phyloP scores from a whole-genome alignment of 1,140 invertebrate species.

The Thaumetopoea pityocampa region DNA sequence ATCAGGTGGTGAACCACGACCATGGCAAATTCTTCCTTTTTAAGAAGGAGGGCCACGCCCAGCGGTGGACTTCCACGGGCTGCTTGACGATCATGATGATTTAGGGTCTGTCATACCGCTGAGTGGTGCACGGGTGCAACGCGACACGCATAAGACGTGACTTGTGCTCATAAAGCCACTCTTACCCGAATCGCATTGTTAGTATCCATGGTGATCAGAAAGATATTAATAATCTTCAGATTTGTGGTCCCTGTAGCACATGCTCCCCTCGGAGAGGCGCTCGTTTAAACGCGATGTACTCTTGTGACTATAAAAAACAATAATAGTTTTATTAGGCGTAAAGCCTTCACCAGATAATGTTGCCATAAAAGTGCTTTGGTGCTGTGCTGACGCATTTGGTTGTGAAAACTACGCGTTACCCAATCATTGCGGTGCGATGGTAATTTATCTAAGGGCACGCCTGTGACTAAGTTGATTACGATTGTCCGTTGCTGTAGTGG shows the following conservation, averaged over 20 bases:
- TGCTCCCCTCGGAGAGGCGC: conserved; percentile 44
- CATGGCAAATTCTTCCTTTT: no score
- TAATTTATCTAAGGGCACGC: conserved; percentile 9
- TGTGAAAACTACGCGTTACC: conserved; percentile 17
- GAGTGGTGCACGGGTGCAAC: no score
- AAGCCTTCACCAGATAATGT: conserved; percentile 23
- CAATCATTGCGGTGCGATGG: conserved; percentile 14
- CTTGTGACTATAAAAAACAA: conserved; percentile 70
- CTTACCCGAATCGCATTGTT: conserved; percentile 63
- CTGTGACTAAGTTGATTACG: conserved; percentile 6
- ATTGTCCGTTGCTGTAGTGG: no score
- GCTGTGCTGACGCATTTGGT: conserved; percentile 22
- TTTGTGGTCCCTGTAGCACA: conserved; percentile 46
- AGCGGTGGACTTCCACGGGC: no score
- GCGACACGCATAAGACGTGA: no score
- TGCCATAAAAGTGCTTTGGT: conserved; percentile 35
- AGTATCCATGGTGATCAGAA: conserved; percentile 48
- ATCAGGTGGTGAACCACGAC: no score
- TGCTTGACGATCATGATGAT: no score
- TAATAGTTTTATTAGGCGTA: conserved; percentile 39
- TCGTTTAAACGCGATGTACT: conserved; percentile 61
- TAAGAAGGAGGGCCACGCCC: no score
- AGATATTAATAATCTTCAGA: conserved; percentile 36
- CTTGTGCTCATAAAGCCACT: conserved; percentile 33
- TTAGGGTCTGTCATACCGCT: no score